A percentile compares a stretch with the other conserved stretches of the same genome.
Conservation (phyloP, 37 sponge, comb jelly and placozoan species). For the Lycopodina hypogea region DNA sequence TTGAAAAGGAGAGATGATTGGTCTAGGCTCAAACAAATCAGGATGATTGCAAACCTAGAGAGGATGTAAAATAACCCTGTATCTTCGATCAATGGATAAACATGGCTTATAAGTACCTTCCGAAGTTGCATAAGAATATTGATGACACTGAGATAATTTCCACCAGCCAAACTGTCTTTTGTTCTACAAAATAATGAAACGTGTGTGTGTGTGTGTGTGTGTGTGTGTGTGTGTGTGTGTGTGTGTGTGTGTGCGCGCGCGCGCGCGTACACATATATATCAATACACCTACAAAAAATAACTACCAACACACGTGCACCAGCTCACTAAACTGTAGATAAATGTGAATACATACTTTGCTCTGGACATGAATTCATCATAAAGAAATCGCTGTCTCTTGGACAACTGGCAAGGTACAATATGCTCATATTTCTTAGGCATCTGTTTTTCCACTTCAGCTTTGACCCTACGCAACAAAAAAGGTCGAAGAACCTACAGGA, state of each 20-base stretch:
- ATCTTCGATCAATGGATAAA: neutral
- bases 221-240: neutral
- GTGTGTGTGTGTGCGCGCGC: too few species aligned
- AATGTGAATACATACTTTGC: conserved; percentile 67
- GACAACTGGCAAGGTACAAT: conserved; percentile 85
- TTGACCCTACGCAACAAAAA: conserved; percentile 94
- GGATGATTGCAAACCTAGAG: conserved; percentile 98
- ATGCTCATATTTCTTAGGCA: conserved; percentile 97
- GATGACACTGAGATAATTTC: conserved; percentile 96
- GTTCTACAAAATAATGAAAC: too few species aligned
- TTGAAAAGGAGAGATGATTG: conserved; percentile 75
- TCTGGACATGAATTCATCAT: conserved; percentile 96
- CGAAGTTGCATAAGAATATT: conserved; percentile 98
- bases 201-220: too few species aligned
- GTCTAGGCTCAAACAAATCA: conserved; percentile 95
- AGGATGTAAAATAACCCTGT: neutral
- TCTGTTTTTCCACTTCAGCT: conserved; percentile 95
- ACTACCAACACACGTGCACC: neutral
- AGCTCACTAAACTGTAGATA: too few species aligned
- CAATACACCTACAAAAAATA: neutral
- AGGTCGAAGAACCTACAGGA: conserved; percentile 85
- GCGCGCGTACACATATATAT: neutral
- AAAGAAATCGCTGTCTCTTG: conserved; percentile 94
- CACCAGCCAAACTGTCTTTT: conserved; percentile 74
- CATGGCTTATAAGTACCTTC: conserved; percentile 61